Conservation (phyloP, 2,888 invertebrate genomes). For the Parnassius orleans region DNA sequence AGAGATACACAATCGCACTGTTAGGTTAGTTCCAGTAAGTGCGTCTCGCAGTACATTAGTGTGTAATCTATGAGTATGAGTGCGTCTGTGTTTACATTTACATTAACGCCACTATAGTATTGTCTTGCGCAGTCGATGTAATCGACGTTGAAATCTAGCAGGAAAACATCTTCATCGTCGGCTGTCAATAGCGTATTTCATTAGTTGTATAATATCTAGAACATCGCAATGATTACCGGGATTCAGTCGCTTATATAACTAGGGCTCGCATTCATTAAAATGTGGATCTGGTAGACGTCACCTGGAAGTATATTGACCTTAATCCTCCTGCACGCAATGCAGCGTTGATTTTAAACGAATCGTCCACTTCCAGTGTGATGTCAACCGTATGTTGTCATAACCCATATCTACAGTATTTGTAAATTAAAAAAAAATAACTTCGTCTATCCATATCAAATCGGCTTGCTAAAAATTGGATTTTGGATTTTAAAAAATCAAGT, state of each 20-base stretch:
- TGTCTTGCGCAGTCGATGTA: too few relatives aligned
- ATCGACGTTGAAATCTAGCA: too few relatives aligned
- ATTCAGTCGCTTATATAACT: slow-evolving; percentile 5
- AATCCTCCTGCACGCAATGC: slow-evolving; percentile 21
- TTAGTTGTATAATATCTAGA: slow-evolving; percentile 4
- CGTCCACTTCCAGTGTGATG: slow-evolving; percentile 7
- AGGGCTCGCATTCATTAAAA: slow-evolving; percentile 12
- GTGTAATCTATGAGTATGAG: too few relatives aligned
- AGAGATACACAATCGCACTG: too few relatives aligned
- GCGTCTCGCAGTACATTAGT: too few relatives aligned
- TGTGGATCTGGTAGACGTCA: slow-evolving; percentile 12
- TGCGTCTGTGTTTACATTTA: too few relatives aligned
- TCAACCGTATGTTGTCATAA: slow-evolving; percentile 2
- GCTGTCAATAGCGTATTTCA: too few relatives aligned
- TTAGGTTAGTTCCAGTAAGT: too few relatives aligned
- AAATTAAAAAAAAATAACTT: not conserved
- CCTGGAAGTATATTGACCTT: slow-evolving; percentile 17
- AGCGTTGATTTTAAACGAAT: slow-evolving; percentile 2
- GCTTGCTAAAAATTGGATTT: too few relatives aligned
- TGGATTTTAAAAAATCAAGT: too few relatives aligned
- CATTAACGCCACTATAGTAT: too few relatives aligned
- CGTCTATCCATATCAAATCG: not conserved
- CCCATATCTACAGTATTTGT: too few relatives aligned
- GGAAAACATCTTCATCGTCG: not conserved
- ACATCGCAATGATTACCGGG: not conserved